A percentile compares a stretch with the other conserved stretches of the same genome.
Conservation (phyloP, 2,888 invertebrate species). For the Lochmaea crataegi region DNA sequence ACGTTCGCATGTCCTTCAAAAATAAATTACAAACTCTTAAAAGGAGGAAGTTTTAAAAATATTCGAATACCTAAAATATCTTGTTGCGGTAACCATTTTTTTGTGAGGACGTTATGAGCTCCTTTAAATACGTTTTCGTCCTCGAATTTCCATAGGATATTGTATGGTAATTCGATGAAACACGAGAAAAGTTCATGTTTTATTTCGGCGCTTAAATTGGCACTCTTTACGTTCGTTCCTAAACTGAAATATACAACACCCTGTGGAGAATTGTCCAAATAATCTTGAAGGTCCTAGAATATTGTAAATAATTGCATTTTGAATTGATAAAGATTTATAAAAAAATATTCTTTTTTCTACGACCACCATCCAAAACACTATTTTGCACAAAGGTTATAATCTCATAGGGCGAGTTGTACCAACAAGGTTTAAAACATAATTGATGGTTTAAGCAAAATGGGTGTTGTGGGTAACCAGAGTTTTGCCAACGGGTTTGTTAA, state of each 20-base stretch:
- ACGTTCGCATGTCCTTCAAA: conserved; percentile 54
- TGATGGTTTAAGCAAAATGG: no score
- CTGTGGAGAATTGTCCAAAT: conserved; percentile 57
- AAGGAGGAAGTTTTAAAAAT: no score
- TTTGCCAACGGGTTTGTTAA: no score
- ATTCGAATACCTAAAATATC: conserved; percentile 61
- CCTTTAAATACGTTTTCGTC: conserved; percentile 52
- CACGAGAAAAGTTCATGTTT: conserved; percentile 57
- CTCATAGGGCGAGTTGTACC: no score
- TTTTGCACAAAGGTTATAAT: no score
- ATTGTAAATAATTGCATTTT: background rate
- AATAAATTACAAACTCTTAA: background rate
- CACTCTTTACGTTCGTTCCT: conserved; percentile 62
- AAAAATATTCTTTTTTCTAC: no score
- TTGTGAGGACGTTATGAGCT: conserved; percentile 61
- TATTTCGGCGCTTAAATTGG: conserved; percentile 56
- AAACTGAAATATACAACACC: conserved; percentile 64
- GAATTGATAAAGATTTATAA: no score
- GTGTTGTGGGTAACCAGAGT: no score
- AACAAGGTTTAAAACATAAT: no score
- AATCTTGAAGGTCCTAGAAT: conserved; percentile 57
- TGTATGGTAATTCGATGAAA: conserved; percentile 61
- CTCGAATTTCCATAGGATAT: conserved; percentile 66
- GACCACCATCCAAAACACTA: no score
- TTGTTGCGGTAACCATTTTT: conserved; percentile 66